These are phyloP conservation scores for Clarias gariepinus DNA, from an alignment of 2,113 vertebrate species.

Conservation along the genomic window DNA sequence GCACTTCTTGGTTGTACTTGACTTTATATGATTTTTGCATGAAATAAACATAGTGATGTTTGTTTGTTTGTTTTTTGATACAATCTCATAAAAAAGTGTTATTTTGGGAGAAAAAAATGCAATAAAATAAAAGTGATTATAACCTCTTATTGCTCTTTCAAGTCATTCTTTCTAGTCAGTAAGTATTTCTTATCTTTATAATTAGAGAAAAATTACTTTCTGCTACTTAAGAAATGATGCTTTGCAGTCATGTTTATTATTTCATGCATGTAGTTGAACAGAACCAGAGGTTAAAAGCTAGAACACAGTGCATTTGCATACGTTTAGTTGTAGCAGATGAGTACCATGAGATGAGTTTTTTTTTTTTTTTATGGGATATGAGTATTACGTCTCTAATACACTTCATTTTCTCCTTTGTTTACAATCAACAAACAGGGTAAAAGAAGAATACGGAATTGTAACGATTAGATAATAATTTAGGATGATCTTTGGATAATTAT, in stretches of 20 bases:
- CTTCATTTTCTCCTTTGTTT: neutral
- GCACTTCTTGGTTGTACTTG: neutral
- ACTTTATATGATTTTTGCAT: neutral
- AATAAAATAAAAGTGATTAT: no score
- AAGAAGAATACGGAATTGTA: neutral
- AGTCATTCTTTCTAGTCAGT: neutral
- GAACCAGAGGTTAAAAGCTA: constrained; percentile 34
- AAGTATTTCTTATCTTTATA: neutral
- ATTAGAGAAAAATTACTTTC: constrained; percentile 14
- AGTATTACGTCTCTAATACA: neutral
- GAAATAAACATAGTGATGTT: neutral
- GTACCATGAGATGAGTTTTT: neutral
- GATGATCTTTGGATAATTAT: neutral
- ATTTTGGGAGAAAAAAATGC: no score
- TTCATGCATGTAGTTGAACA: constrained; percentile 11
- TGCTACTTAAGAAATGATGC: constrained; percentile 12
- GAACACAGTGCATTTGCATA: constrained; percentile 6
- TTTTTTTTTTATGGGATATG: neutral
- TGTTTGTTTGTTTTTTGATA: neutral
- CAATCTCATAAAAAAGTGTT: no score
- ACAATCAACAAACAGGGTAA: neutral
- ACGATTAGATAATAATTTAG: neutral
- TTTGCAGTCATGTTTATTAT: constrained; percentile 45
- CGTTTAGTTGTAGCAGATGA: constrained; percentile 22
- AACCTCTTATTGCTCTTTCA: no score